These are phyloP conservation scores for Axis porcinus DNA, from an alignment of 2,113 vertebrate species.

Conservation along the genomic window DNA sequence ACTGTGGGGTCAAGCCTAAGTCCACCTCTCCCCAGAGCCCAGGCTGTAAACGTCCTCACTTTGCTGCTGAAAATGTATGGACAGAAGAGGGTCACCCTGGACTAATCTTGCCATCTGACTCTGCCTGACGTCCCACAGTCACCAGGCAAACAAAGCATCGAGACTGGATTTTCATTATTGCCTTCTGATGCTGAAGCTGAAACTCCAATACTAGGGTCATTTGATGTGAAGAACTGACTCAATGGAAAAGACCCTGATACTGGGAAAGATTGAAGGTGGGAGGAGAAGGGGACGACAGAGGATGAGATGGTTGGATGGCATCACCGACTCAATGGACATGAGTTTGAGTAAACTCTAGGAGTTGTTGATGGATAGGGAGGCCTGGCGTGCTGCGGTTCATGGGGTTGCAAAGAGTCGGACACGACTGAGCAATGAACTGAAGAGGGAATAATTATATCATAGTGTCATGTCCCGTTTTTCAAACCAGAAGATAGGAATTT, in stretches of 20 bases:
- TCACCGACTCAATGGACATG: not conserved
- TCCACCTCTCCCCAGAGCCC: not conserved
- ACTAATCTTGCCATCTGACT: not conserved
- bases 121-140: not conserved
- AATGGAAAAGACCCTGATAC: not conserved
- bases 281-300: not conserved
- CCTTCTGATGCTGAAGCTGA: not conserved
- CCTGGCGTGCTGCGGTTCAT: not conserved
- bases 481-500: not conserved
- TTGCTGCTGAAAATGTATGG: not conserved
- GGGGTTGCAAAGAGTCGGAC: not conserved
- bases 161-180: not conserved
- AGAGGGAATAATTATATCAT: not conserved
- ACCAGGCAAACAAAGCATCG: not conserved
- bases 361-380: not conserved
- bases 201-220: not conserved
- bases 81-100: not conserved
- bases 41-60: not conserved
- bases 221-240: not conserved
- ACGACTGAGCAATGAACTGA: not conserved
- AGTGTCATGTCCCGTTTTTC: not conserved
- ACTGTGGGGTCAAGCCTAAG: not conserved
- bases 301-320: not conserved
- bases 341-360: fast-evolving
- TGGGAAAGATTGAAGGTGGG: not conserved